Base-by-base conservation (phyloP, 2,888 invertebrate genomes). In the Spodoptera picta region DNA sequence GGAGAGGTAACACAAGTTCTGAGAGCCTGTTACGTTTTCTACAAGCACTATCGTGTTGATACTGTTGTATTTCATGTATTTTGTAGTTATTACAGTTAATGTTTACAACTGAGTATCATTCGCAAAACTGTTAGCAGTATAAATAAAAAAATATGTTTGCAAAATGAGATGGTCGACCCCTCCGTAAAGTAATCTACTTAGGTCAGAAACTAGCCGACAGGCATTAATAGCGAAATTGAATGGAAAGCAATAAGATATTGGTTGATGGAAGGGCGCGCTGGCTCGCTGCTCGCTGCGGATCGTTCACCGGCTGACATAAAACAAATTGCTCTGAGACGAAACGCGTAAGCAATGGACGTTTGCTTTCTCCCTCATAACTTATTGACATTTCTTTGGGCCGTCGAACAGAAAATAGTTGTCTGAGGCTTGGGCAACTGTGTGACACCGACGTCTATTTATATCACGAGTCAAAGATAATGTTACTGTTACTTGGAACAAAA, bases 171-270 rank as follows among this genome's bases (percentile, higher is more conserved):
- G 9, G 44, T 3, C 12, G 11, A 42, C 14, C 43, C 12, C 0
- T 50, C 27, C 24, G 41, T 31, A 11, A 53, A 24, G 57, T 31
- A 49, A 75, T 69, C 42, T 51, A n/a, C n/a, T n/a, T n/a, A 68
- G 67, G 65, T 68, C 75, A 70, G 52, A 42, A 75, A 73, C 77
- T 79, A 77, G 73, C 73, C 65, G 62, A 73, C 65, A 75, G 70
- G 79, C 75, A 77, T 79, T 77, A 79, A 61, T 66, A 51, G 62
- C 58, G 73, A 77, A 73, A 79, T 79, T 79, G 76, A 65, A 79
- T 73, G 74, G 71, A 77, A 77, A 76, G 73, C 76, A 82, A 82
- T 82, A 82, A 81, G 79, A 79, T 80, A 81, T 81, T 53, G 75
- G 70, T 75, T 70, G 73, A 80, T 77, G 74, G 75, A 79, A 64